Conservation (phyloP, 2,888 invertebrate species). For the Melanargia galathea region DNA sequence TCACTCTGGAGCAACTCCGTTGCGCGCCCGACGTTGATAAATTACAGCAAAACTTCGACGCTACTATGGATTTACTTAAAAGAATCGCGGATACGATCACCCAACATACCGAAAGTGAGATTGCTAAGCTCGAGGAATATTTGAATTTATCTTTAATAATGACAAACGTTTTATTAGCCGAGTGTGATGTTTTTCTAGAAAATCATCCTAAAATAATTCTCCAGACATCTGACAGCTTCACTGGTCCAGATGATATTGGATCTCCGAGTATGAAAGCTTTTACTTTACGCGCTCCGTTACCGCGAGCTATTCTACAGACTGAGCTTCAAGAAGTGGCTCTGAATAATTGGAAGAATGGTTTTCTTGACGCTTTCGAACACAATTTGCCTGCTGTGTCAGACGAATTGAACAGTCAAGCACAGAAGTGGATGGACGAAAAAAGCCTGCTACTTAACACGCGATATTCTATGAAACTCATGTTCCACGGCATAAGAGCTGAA, state of each 20-base stretch:
- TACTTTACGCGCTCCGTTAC: conserved; percentile 34
- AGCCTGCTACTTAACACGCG: conserved; percentile 57
- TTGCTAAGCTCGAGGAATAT: conserved; percentile 60
- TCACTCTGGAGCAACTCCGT: conserved; percentile 61
- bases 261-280: conserved; percentile 38
- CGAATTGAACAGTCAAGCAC: conserved; percentile 56
- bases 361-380: conserved; percentile 63
- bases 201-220: conserved; percentile 52
- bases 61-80: conserved; percentile 51
- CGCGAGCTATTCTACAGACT: conserved; percentile 59
- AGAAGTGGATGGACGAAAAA: conserved; percentile 62
- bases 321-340: conserved; percentile 60
- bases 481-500: conserved; percentile 62
- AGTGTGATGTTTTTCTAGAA: conserved; percentile 62
- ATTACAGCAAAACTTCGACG: conserved; percentile 53
- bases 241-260: conserved; percentile 30
- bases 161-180: conserved; percentile 58
- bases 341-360: conserved; percentile 66
- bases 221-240: conserved; percentile 26
- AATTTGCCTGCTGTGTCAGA: conserved; percentile 57
- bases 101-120: conserved; percentile 59
- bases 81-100: conserved; percentile 54
- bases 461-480: conserved; percentile 61
- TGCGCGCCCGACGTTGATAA: conserved; percentile 58
- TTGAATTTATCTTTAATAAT: conserved; percentile 54